phyloP scores from a whole-genome alignment of 2,797 vertebrate genomes.

The Sebastes hubbsi region DNA sequence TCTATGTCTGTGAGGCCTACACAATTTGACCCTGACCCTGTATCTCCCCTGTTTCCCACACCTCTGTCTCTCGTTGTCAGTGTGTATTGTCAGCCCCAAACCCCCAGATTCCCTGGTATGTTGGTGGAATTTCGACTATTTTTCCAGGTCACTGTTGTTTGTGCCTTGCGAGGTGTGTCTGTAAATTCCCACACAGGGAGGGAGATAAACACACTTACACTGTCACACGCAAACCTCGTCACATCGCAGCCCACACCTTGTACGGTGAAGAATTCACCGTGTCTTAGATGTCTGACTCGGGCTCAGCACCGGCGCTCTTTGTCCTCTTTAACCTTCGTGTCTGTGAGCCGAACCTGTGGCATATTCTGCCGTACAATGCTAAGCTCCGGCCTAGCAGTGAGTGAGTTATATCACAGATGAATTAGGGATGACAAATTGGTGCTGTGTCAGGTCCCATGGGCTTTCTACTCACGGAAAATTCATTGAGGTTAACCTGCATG shows the following conservation, averaged over 20 bases:
- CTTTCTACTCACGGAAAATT: constrained; percentile 24
- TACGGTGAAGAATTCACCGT: constrained; percentile 41
- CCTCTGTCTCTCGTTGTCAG: constrained; percentile 61
- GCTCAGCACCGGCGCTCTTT: not conserved
- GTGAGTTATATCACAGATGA: constrained; percentile 31
- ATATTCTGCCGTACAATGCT: not conserved
- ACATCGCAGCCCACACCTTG: constrained; percentile 58
- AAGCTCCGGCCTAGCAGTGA: not conserved
- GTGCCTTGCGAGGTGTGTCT: constrained; percentile 75
- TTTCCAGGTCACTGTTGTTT: constrained; percentile 82
- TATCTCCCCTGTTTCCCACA: constrained; percentile 77
- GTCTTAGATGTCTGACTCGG: not conserved
- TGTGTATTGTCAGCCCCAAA: constrained; percentile 66
- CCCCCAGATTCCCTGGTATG: constrained; percentile 76
- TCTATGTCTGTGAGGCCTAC: constrained; percentile 75
- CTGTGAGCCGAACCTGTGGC: not conserved
- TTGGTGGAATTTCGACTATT: constrained; percentile 80
- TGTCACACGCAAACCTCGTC: constrained; percentile 65
- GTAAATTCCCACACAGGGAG: constrained; percentile 77
- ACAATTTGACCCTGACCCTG: constrained; percentile 79
- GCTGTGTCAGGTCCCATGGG: constrained; percentile 17
- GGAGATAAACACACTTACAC: constrained; percentile 75
- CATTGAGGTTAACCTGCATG: constrained; percentile 30
- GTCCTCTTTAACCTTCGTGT: not conserved
- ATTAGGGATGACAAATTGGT: constrained; percentile 46